Evolutionary conservation across 2,888 invertebrate genomes (phyloP).

Genomic region (Auanema sp.): DNA sequence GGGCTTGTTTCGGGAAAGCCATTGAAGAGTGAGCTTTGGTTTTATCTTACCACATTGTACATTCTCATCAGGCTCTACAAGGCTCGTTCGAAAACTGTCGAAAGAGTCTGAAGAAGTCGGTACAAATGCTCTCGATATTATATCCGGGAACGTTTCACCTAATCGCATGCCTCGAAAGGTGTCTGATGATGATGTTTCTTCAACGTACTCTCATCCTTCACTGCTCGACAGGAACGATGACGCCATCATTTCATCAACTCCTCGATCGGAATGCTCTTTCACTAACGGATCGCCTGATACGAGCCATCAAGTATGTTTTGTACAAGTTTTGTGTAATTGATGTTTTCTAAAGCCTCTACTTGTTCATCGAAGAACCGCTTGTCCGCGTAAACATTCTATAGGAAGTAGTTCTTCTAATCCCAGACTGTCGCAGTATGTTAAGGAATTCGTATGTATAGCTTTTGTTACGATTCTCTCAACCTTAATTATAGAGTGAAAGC

Average conservation of each 20-base stretch:
- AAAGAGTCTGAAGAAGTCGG: not conserved
- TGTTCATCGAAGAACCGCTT: too few relatives aligned
- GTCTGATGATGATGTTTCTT: slow-evolving; percentile 51
- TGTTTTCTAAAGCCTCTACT: too few relatives aligned
- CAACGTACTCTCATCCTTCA: slow-evolving; percentile 61
- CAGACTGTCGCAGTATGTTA: too few relatives aligned
- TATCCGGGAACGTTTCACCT: not conserved
- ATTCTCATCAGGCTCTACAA: not conserved
- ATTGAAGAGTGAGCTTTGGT: slow-evolving; percentile 30
- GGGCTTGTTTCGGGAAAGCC: slow-evolving; percentile 59
- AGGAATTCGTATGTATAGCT: too few relatives aligned
- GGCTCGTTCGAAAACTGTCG: not conserved
- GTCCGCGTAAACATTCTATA: too few relatives aligned
- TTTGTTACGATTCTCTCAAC: too few relatives aligned
- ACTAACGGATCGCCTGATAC: too few relatives aligned
- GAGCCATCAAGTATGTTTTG: not conserved
- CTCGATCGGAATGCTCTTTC: not conserved
- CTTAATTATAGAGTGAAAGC: too few relatives aligned
- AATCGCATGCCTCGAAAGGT: slow-evolving; percentile 9
- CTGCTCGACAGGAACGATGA: slow-evolving; percentile 29
- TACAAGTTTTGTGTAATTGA: too few relatives aligned
- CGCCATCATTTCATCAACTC: slow-evolving; percentile 18
- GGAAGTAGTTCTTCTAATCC: too few relatives aligned
- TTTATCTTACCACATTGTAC: not conserved
- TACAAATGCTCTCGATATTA: slow-evolving; percentile 5